phyloP scores from a whole-genome alignment of 1,140 invertebrate species.

The Eulimnadia texana region DNA sequence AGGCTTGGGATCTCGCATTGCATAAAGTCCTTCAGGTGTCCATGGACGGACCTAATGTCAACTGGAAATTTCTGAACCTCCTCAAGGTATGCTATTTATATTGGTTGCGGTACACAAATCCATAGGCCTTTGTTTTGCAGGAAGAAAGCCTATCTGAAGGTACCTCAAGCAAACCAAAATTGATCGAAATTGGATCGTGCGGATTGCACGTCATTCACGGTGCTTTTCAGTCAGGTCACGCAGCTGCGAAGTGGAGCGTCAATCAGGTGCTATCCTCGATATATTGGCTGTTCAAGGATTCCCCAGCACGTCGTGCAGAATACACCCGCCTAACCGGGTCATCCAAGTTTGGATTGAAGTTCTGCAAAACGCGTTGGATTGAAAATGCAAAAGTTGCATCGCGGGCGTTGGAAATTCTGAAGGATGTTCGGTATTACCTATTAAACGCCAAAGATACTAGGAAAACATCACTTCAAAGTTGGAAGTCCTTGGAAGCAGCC shows the following conservation, averaged over 20 bases:
- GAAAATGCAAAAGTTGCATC: conserved; percentile 3
- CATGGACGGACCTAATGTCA: conserved; percentile 24
- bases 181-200: conserved; percentile 1
- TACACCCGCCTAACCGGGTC: background rate
- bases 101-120: background rate
- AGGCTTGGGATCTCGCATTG: conserved; percentile 12
- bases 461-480: conserved; percentile 1
- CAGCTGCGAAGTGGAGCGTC: background rate
- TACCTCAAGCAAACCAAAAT: background rate
- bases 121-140: too few relatives aligned
- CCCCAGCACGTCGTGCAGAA: background rate
- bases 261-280: background rate
- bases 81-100: conserved; percentile 14
- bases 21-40: conserved; percentile 21
- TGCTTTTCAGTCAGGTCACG: conserved; percentile 6
- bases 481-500: conserved; percentile 4
- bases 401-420: background rate
- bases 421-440: background rate
- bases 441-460: background rate
- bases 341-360: conserved; percentile 3
- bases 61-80: conserved; percentile 19
- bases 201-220: conserved; percentile 6
- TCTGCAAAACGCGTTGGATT: conserved; percentile 7
- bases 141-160: background rate
- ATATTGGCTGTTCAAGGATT: conserved; percentile 11